phyloP scores from a whole-genome alignment of 1,140 invertebrate species.

The Drosophila nikananu region DNA sequence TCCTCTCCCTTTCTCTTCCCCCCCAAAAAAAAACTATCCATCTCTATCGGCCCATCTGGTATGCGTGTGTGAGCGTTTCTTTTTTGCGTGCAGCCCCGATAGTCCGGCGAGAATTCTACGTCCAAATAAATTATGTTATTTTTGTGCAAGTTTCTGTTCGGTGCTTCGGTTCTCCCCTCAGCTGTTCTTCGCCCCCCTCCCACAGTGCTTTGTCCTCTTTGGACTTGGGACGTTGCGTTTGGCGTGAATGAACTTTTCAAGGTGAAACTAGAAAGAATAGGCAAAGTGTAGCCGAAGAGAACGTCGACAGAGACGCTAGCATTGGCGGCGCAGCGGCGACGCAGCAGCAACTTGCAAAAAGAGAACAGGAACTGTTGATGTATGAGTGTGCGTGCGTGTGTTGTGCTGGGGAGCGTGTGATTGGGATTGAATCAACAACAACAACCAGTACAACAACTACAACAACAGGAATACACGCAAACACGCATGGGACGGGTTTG shows the following conservation, averaged over 20 bases:
- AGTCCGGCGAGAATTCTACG: constrained; percentile 41
- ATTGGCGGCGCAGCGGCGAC: constrained; percentile 22
- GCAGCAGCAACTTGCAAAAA: constrained; percentile 57
- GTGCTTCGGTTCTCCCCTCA: constrained; percentile 24
- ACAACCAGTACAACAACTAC: constrained; percentile 12
- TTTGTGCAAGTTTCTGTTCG: constrained; percentile 79
- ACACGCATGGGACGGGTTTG: constrained; percentile 61
- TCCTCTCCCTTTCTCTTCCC: neutral
- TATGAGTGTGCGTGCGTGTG: constrained; percentile 5
- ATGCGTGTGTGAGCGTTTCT: constrained; percentile 32
- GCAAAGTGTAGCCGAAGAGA: constrained; percentile 67
- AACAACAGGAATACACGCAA: constrained; percentile 8
- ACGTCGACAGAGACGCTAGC: constrained; percentile 35
- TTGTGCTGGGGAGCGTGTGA: constrained; percentile 66
- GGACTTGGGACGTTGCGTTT: constrained; percentile 76
- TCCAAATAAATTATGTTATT: constrained; percentile 82
- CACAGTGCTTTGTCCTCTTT: constrained; percentile 9
- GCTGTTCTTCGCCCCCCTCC: constrained; percentile 13
- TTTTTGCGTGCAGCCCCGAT: constrained; percentile 70
- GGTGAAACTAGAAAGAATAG: constrained; percentile 84
- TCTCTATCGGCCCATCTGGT: constrained; percentile 7
- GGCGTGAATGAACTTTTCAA: constrained; percentile 85
- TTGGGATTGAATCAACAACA: constrained; percentile 65
- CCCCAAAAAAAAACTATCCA: neutral
- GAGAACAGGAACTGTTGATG: constrained; percentile 67